Base-by-base conservation (phyloP, 1,140 invertebrate genomes). In the Bombyx mandarina region DNA sequence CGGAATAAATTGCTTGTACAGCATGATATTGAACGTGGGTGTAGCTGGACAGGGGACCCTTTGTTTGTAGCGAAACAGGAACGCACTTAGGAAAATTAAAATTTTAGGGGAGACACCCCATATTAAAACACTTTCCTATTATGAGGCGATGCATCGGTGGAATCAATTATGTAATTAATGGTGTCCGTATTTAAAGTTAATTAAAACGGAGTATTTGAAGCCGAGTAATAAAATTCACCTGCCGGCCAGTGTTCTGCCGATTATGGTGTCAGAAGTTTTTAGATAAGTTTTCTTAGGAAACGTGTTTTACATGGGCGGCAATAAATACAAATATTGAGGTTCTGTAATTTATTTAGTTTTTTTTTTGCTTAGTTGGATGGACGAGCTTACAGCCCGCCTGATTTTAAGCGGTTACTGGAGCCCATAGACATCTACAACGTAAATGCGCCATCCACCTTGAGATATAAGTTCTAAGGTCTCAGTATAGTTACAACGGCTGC, bases 21-120 rank as follows among this genome's bases (percentile, higher is more conserved):
- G 52, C 53, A 56, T 61, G 66, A 64, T 73, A 74, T 67, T 68
- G 66, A 62, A 58, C 63, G 70, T 75, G 71, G 79, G 77, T 64
- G 75, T 66, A 69, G 72, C 70, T 79, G 75, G 77, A 68, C 75
- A 71, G 51, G 56, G 71, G 77, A 69, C 78, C 74, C 77, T 83
- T 77, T 83, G 80, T 84, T 83, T 82, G 70, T 58, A 50, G 71
- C 75, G 73, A 75, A 66, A 77, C 73, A 65, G 75, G 71, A 77
- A 71, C 61, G 71, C 79, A 83, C 80, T 86, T 65, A 77, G 75
- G 62, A 61, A 82, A 84, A 86, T 86, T 84, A 84, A 82, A 65
- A 57, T 35, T 35, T 35, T 65, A 66, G 79, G 73, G 67, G 71
- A 73, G 68, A 64, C 69, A 66, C 67, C 73, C 58, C 67, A 63